Evolutionary conservation across 2,797 vertebrate genomes (phyloP).

Genomic region (Chromis chromis): DNA sequence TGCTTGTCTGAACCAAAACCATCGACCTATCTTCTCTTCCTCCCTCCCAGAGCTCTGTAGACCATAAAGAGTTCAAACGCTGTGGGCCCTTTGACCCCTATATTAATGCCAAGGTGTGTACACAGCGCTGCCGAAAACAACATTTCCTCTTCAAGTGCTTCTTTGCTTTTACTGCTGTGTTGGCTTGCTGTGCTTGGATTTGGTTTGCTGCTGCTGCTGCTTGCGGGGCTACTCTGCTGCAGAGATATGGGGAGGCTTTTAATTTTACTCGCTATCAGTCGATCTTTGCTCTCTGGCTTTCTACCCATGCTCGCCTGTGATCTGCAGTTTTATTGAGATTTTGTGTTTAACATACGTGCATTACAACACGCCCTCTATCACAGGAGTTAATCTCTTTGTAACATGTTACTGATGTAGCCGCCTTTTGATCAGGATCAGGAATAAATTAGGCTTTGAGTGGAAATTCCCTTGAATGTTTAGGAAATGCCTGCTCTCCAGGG

Average conservation of each 20-base stretch:
- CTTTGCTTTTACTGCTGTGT: slow-evolving; percentile 65
- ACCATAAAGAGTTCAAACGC: slow-evolving; percentile 99
- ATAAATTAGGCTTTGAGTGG: background rate
- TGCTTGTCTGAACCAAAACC: slow-evolving; percentile 84
- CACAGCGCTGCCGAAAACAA: slow-evolving; percentile 75
- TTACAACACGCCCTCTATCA: background rate
- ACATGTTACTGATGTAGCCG: background rate
- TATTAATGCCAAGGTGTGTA: slow-evolving; percentile 99
- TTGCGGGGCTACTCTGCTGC: slow-evolving; percentile 43
- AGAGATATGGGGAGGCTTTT: slow-evolving; percentile 41
- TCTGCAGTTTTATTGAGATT: slow-evolving; percentile 15
- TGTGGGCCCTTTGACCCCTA: slow-evolving; percentile 99
- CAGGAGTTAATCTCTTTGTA: background rate
- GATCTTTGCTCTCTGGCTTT: slow-evolving; percentile 42
- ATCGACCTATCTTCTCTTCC: slow-evolving; percentile 89
- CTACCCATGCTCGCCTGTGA: slow-evolving; percentile 20
- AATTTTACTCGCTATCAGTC: slow-evolving; percentile 16
- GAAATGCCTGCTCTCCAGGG: background rate
- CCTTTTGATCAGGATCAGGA: slow-evolving; percentile 7
- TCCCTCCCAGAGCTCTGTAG: slow-evolving; percentile 98
- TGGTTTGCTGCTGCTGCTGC: slow-evolving; percentile 30
- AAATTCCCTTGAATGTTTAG: slow-evolving; percentile 3
- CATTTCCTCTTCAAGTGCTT: slow-evolving; percentile 54
- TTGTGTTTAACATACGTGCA: slow-evolving; percentile 1
- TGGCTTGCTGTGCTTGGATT: slow-evolving; percentile 58